Evolutionary conservation across 1,140 invertebrate genomes (phyloP), one percentile per base, ranked within the genome.

Genomic region (Drosophila sproati): DNA sequence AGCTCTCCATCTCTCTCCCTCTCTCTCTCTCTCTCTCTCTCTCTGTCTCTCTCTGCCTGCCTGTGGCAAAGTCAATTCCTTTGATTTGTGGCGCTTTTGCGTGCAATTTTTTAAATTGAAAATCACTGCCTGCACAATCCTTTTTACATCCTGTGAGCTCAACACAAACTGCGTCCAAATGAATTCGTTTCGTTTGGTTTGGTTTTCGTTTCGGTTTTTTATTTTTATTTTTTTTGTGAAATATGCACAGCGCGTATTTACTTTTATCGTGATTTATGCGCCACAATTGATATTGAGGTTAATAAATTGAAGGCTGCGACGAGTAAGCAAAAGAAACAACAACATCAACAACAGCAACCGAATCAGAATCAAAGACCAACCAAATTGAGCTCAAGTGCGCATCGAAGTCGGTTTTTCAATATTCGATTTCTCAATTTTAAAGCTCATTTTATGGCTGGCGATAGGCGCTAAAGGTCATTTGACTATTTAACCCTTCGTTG

Each of bases 21-120:
- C 64, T 39, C 43, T 32, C 45, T 41, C 39, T 8, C 60, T 52
- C 43, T 43, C 41, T 34, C 50, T 34, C 63, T 61, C 47, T 20
- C 39, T 6, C 20, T 20, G 8, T 2, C 39, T 41, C 31, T 29
- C 7, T 41, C 6, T 1, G 35, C 50, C 10, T 29, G n/a, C 5
- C 56, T 20, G 37, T 47, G 73, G 73, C 82, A 78, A 83, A 88
- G 85, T 88, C 85, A 88, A 88, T 88, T 88, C 85, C 85, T 88
- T 88, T 88, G 85, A 88, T 88, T 88, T 88, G 85, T 88, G 85
- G 85, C 85, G 85, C 85, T 88, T 85, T 88, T 88, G 85, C 85
- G 85, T 88, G 85, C 85, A 89, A 89, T 88, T 88, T 88, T 88
- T 89, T 78, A 88, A 88, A 89, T 88, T 89, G 85, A 88, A 88